These are phyloP conservation scores for Cyanoliseus patagonus DNA, from an alignment of 2,113 vertebrate species.

Conservation along the genomic window DNA sequence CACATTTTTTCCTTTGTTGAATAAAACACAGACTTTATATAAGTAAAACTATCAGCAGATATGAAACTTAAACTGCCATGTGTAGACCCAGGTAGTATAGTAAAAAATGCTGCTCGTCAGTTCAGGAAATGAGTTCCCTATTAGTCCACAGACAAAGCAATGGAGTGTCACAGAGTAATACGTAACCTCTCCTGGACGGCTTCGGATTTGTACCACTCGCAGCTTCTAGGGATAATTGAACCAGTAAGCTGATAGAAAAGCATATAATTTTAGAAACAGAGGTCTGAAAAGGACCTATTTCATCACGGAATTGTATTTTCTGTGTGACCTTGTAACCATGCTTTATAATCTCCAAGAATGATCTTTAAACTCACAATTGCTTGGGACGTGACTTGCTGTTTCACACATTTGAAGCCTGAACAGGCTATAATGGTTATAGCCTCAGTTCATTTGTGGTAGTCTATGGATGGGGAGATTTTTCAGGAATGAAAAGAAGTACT, in stretches of 20 bases:
- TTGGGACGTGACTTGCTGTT: neutral
- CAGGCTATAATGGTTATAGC: neutral
- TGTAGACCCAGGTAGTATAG: neutral
- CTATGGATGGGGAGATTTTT: neutral
- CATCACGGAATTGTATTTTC: neutral
- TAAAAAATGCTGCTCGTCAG: neutral
- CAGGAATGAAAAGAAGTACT: neutral
- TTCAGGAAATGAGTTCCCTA: neutral
- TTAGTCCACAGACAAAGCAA: neutral
- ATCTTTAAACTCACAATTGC: neutral
- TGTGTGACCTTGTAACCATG: neutral
- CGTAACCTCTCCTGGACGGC: neutral
- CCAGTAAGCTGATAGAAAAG: neutral
- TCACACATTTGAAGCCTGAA: neutral
- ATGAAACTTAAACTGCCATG: neutral
- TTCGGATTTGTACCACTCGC: neutral
- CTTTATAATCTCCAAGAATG: neutral
- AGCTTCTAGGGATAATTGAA: neutral
- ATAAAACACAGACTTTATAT: neutral
- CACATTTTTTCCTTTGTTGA: neutral
- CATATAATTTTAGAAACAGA: neutral
- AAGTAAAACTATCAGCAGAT: neutral
- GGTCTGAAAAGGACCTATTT: neutral
- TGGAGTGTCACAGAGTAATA: neutral
- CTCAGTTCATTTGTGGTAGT: neutral